Conservation (phyloP, 2,113 vertebrate genomes). For the Boulengeromyrus knoepffleri region DNA sequence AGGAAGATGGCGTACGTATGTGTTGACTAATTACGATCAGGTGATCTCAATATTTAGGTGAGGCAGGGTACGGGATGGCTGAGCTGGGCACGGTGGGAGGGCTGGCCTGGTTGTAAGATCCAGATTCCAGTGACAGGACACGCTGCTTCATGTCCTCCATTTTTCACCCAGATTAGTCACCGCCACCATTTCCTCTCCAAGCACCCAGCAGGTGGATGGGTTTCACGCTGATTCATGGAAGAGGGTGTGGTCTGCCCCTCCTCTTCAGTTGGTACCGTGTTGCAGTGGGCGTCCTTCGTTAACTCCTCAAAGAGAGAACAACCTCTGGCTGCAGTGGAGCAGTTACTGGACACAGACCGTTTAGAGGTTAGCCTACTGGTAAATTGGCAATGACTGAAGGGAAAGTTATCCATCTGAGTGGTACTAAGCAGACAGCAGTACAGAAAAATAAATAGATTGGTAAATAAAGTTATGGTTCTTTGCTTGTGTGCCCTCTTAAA, state of each 20-base stretch:
- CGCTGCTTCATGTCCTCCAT: background rate
- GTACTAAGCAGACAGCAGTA: background rate
- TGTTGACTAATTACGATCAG: background rate
- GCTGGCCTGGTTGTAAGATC: background rate
- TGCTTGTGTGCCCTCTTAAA: background rate
- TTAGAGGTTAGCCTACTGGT: background rate
- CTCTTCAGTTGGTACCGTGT: background rate
- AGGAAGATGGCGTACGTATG: background rate
- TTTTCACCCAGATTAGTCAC: background rate
- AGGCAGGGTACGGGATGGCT: background rate
- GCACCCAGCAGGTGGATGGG: background rate
- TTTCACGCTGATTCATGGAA: background rate
- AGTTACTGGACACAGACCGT: background rate
- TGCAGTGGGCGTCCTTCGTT: background rate
- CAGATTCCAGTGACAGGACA: background rate
- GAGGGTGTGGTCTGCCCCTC: background rate
- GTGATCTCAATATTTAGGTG: background rate
- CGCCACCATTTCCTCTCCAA: background rate
- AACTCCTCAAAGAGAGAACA: background rate
- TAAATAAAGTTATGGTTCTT: background rate
- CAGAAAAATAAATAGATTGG: background rate
- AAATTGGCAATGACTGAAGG: background rate
- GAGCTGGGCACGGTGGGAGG: background rate
- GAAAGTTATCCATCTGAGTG: background rate
- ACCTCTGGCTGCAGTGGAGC: background rate